phyloP scores from a whole-genome alignment of 2,797 vertebrate genomes.

The Pelobates cultripes region DNA sequence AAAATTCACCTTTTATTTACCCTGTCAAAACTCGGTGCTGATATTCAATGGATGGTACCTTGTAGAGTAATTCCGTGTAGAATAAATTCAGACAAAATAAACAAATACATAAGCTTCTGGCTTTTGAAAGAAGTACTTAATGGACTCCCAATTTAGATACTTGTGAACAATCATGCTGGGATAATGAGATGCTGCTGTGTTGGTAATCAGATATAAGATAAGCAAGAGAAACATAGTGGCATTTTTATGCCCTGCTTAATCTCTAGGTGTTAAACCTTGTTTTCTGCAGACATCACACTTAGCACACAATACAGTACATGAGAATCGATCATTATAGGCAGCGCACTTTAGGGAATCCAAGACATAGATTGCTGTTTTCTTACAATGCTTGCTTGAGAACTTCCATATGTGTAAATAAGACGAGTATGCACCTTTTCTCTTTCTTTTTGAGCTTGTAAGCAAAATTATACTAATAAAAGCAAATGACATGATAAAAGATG shows the following conservation, averaged over 20 bases:
- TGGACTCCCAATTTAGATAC: slow-evolving; percentile 6
- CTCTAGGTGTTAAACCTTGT: slow-evolving; percentile 7
- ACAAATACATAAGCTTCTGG: background rate
- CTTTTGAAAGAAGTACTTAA: no score
- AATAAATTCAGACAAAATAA: no score
- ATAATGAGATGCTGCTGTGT: slow-evolving; percentile 4
- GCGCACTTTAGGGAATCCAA: background rate
- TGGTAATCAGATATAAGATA: slow-evolving; percentile 23
- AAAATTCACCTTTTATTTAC: no score
- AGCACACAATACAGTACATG: background rate
- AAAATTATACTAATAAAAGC: no score
- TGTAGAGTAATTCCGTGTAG: no score
- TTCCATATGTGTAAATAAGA: no score
- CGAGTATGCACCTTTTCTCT: no score
- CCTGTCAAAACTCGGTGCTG: no score
- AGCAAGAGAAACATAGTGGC: background rate
- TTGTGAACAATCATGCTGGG: slow-evolving; percentile 1
- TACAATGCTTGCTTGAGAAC: background rate
- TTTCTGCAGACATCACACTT: background rate
- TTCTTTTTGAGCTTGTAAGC: no score
- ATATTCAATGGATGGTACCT: no score
- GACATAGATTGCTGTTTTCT: background rate
- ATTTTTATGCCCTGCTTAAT: slow-evolving; percentile 5
- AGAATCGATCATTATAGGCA: background rate
- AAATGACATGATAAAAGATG: no score